Evolutionary conservation across 2,113 vertebrate genomes (phyloP), one percentile per base, ranked within the genome.

Genomic region (Corythaixoides concolor): DNA sequence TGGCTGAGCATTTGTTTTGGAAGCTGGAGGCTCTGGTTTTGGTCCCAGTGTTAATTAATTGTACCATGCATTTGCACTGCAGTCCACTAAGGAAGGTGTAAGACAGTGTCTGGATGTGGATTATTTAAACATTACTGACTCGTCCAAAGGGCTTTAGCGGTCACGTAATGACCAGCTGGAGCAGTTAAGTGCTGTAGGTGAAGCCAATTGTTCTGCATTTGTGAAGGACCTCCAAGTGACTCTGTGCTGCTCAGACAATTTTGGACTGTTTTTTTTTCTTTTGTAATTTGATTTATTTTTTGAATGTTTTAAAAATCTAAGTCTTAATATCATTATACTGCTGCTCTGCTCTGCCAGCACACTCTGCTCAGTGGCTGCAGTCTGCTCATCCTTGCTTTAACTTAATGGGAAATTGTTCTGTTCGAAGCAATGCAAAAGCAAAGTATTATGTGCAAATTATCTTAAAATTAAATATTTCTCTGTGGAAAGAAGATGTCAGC

Each of bases 11-110:
- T 97, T 97, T 97, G 92, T 89, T 97, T 97, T 97, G 97, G 96
- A 97, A 97, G 96, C 91, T 91, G 75, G 88, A 81, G 72, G 59
- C 73, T 94, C 97, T 97, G 96, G 77, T 96, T 96, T 93, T 95
- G 62, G 82, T 96, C 92, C 96, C 94, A 97, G 67, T 79, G 93
- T 96, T 97, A 97, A 97, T 97, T 97, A 97, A 96, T 97, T 97
- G 94, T 86, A 95, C 55, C 56, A 84, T 75, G 74, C 88, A 49
- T 85, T 93, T 89, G 22, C 73, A 87, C 50, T 76, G 87, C 62
- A 91, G 88, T 89, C 86, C 83, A 63, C 82, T 77, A 92, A 94
- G 62, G 83, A 97, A 96, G 94, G 95, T 95, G 69, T 92, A 95
- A 96, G 78, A 84, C 43, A 96, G 9, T 35, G 50, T 76, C 79